Conservation (phyloP, 64 coral and sea anemone species). For the Orbicella faveolata region DNA sequence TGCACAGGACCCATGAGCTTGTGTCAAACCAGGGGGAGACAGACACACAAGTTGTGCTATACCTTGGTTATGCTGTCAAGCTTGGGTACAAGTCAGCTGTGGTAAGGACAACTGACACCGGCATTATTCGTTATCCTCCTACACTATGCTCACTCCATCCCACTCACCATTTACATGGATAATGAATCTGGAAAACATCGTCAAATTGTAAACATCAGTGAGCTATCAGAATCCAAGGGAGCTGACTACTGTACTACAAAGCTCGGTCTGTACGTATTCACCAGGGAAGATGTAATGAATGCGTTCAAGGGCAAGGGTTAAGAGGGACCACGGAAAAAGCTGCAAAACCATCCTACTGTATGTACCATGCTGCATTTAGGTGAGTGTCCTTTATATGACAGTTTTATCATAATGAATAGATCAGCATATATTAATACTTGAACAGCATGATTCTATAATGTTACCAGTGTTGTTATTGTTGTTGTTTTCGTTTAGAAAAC, state of each 20-base stretch:
- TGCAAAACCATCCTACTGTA: conserved; percentile 31
- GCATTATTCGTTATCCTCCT: conserved; percentile 58
- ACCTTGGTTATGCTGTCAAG: conserved; percentile 29
- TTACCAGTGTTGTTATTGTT: not conserved
- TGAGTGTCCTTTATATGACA: conserved; percentile 5
- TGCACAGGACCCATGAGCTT: conserved; percentile 29
- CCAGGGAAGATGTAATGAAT: conserved; percentile 63
- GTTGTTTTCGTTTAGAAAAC: conserved; percentile 30
- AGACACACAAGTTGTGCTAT: conserved; percentile 52
- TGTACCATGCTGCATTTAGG: conserved; percentile 41
- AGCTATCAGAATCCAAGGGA: conserved; percentile 33
- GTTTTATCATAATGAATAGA: not conserved
- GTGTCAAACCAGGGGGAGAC: conserved; percentile 56
- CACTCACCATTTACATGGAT: conserved; percentile 38
- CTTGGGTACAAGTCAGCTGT: conserved; percentile 55
- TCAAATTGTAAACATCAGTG: conserved; percentile 50
- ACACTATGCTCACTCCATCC: conserved; percentile 55
- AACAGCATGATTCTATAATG: not conserved
- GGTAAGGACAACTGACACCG: conserved; percentile 33
- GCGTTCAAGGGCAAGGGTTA: conserved; percentile 77
- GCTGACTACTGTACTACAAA: conserved; percentile 40
- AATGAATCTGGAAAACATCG: conserved; percentile 34
- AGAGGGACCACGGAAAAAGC: conserved; percentile 49
- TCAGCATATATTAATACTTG: no score
- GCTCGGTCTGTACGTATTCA: conserved; percentile 68